A percentile compares a stretch with the other conserved stretches of the same genome.
These are phyloP conservation scores for Sapayoa aenigma DNA, from an alignment of 2,113 vertebrate genomes.

Conservation along the genomic window DNA sequence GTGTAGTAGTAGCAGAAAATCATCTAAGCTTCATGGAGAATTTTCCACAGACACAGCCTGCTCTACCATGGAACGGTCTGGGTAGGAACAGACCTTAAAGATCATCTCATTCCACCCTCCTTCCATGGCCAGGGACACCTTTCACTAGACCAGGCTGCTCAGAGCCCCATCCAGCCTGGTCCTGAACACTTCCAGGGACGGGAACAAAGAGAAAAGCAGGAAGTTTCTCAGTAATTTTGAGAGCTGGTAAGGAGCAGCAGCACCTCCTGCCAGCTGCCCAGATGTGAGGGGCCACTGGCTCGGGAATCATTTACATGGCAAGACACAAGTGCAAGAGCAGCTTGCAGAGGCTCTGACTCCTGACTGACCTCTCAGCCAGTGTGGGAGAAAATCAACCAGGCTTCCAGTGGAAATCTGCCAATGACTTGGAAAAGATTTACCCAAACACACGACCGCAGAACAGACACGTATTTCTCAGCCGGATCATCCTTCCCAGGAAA, in stretches of 20 bases:
- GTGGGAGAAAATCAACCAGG: background rate
- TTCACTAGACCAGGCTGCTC: background rate
- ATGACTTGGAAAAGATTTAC: background rate
- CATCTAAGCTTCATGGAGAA: background rate
- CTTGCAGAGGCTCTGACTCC: background rate
- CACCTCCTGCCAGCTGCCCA: background rate
- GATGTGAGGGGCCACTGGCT: background rate
- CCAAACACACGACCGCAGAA: background rate
- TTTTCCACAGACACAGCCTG: background rate
- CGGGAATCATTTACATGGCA: background rate
- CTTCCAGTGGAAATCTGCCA: background rate
- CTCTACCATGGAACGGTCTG: background rate
- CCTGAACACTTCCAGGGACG: background rate
- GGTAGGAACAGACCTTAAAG: background rate
- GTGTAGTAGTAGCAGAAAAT: background rate
- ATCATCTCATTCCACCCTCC: background rate
- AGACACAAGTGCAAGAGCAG: background rate
- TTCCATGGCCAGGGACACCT: background rate
- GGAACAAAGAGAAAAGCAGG: background rate
- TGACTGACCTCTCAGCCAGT: accelerated
- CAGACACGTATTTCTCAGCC: background rate
- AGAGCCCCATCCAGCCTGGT: background rate
- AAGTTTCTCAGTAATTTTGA: background rate
- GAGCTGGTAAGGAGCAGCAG: background rate
- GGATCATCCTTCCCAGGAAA: background rate